A percentile compares a stretch with the other conserved stretches of the same genome.
Conservation (phyloP, 2,888 invertebrate genomes). For the Phyto melanocephala region DNA sequence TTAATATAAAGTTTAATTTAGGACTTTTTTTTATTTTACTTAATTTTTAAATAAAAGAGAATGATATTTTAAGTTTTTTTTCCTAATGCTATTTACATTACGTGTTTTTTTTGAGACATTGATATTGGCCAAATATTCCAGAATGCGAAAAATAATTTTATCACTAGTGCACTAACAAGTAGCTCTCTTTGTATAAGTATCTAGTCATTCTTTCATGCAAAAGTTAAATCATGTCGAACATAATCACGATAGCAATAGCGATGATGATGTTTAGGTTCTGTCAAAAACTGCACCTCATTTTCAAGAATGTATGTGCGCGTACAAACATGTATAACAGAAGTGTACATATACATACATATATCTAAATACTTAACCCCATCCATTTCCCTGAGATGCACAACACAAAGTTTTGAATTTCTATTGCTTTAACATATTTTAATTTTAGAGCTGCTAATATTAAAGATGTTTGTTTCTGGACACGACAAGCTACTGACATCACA, state of each 20-base stretch:
- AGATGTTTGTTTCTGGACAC: slow-evolving; percentile 62
- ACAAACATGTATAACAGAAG: too few relatives aligned
- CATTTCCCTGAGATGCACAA: slow-evolving; percentile 37
- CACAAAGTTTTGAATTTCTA: slow-evolving; percentile 55
- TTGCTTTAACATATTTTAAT: slow-evolving; percentile 46
- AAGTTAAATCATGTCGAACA: slow-evolving; percentile 44
- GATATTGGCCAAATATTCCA: too few relatives aligned
- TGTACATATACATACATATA: background rate
- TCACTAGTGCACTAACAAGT: too few relatives aligned
- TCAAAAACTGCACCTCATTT: slow-evolving; percentile 61
- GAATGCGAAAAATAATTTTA: too few relatives aligned
- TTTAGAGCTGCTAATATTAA: slow-evolving; percentile 47
- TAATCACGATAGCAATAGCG: slow-evolving; percentile 34
- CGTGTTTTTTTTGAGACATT: too few relatives aligned
- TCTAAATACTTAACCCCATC: slow-evolving; percentile 2
- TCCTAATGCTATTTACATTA: too few relatives aligned
- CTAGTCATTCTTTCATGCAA: slow-evolving; percentile 28
- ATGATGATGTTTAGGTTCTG: slow-evolving; percentile 37
- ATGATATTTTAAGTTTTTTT: too few relatives aligned
- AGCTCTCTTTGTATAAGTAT: background rate
- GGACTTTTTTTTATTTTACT: too few relatives aligned
- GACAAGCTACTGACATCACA: slow-evolving; percentile 52
- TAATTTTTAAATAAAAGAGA: too few relatives aligned
- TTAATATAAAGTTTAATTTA: too few relatives aligned
- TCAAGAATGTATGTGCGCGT: slow-evolving; percentile 33